phyloP scores from a whole-genome alignment of 2,797 vertebrate species.

The Adelosebastes latens region DNA sequence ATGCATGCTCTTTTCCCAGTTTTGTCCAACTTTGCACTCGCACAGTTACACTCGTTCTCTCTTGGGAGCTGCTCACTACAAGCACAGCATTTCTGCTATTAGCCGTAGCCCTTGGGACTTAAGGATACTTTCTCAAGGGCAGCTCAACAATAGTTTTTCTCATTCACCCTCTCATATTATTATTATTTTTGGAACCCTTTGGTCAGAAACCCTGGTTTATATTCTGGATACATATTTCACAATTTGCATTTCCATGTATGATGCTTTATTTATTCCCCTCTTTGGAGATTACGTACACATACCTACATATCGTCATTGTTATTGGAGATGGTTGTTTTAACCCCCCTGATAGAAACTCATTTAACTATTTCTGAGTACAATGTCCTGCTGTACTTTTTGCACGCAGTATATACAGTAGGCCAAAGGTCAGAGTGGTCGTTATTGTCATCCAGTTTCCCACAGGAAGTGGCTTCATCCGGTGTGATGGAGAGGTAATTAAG shows the following conservation, averaged over 20 bases:
- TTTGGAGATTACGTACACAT: neutral
- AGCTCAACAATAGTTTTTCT: neutral
- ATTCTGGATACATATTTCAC: neutral
- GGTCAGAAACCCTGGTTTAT: neutral
- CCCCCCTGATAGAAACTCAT: neutral
- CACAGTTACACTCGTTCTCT: neutral
- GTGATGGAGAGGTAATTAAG: constrained; percentile 17
- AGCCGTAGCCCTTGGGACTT: neutral
- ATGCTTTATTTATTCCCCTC: neutral
- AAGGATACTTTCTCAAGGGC: neutral
- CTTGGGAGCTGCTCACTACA: neutral
- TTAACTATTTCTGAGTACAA: neutral
- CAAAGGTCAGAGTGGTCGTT: constrained; percentile 13
- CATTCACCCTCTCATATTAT: neutral
- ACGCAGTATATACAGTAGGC: neutral
- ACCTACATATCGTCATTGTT: neutral
- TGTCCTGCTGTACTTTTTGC: neutral
- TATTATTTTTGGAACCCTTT: neutral
- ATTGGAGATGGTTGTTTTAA: neutral
- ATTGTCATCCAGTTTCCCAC: constrained; percentile 13
- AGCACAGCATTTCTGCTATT: neutral
- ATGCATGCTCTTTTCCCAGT: constrained; percentile 6
- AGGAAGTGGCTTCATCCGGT: constrained; percentile 27
- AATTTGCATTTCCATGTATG: neutral
- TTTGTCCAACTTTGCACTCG: neutral